These are phyloP conservation scores for Laterallus jamaicensis DNA, from an alignment of 2,113 vertebrate species.

Conservation along the genomic window DNA sequence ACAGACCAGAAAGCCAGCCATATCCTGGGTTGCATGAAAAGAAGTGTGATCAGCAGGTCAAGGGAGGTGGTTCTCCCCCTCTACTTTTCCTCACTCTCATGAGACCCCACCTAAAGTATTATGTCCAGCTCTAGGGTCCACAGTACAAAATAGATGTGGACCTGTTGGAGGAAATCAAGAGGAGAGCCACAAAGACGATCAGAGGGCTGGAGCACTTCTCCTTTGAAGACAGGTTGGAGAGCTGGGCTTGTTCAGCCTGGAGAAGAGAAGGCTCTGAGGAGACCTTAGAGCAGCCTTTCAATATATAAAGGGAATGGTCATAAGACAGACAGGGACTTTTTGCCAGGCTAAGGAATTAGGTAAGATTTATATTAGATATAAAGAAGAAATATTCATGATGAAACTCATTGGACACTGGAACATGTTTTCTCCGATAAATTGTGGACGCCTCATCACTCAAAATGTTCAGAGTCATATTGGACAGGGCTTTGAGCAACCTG, in stretches of 20 bases:
- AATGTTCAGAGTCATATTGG: neutral
- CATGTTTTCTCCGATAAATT: neutral
- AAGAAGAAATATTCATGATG: neutral
- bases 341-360: neutral
- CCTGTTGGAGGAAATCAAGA: neutral
- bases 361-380: neutral
- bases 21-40: neutral
- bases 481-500: neutral
- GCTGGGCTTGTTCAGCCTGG: accelerated
- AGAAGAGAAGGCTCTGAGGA: neutral
- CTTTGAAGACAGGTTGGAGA: neutral
- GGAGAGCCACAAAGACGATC: neutral
- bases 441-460: accelerated
- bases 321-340: neutral
- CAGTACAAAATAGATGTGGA: neutral
- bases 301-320: accelerated
- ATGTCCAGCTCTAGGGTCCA: too few species aligned
- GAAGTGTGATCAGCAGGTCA: neutral
- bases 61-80: neutral
- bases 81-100: neutral
- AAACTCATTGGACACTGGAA: accelerated
- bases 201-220: neutral
- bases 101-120: neutral
- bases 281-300: neutral
- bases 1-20: neutral